Evolutionary conservation across 92 coral and sea anemone species (phyloP).

Genomic region (Montipora capitata): DNA sequence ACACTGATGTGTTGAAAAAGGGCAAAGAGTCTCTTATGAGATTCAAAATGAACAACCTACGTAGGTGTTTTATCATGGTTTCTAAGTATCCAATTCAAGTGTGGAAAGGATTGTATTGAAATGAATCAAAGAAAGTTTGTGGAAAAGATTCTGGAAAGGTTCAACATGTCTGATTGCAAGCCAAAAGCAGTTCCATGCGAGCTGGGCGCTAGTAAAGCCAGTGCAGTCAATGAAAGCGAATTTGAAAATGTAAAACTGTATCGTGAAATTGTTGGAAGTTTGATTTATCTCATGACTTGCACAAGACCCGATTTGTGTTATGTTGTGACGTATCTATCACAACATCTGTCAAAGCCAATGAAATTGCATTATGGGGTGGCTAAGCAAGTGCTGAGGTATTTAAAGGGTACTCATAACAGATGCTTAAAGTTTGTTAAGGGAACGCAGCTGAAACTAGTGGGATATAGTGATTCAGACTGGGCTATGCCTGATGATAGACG

Average conservation of each 20-base stretch:
- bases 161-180: slow-evolving; percentile 60
- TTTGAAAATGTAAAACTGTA: slow-evolving; percentile 47
- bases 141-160: slow-evolving; percentile 34
- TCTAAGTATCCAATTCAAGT: slow-evolving; percentile 38
- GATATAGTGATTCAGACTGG: slow-evolving; percentile 59
- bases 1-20: slow-evolving; percentile 31
- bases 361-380: slow-evolving; percentile 29
- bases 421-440: slow-evolving; percentile 42
- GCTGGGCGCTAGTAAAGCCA: slow-evolving; percentile 24
- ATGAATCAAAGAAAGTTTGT: slow-evolving; percentile 54
- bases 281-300: slow-evolving; percentile 55
- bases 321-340: slow-evolving; percentile 50
- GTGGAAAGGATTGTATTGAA: slow-evolving; percentile 12
- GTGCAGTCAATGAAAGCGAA: slow-evolving; percentile 23
- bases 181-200: slow-evolving; percentile 61
- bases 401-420: slow-evolving; percentile 27
- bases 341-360: slow-evolving; percentile 52
- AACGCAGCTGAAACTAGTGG: slow-evolving; percentile 10
- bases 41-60: slow-evolving; percentile 72
- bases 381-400: slow-evolving; percentile 55
- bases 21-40: slow-evolving; percentile 30
- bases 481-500: slow-evolving; percentile 30
- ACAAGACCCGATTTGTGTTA: slow-evolving; percentile 57
- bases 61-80: slow-evolving; percentile 59
- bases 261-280: slow-evolving; percentile 66